Conservation (phyloP, 2,797 vertebrate species). For the Centroberyx gerrardi region DNA sequence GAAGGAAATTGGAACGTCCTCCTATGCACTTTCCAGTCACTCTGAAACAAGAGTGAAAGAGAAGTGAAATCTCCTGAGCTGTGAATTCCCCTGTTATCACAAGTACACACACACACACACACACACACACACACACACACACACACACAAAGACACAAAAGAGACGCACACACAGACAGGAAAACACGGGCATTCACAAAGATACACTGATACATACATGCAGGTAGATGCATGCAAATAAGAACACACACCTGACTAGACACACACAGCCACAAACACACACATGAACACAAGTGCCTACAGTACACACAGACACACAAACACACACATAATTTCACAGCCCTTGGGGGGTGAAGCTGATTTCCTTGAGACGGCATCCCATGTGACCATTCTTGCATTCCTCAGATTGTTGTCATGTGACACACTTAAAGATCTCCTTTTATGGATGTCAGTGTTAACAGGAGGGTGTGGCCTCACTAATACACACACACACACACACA, state of each 20-base stretch:
- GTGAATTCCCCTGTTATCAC: slow-evolving; percentile 65
- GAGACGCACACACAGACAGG: not conserved
- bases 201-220: not conserved
- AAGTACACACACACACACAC: slow-evolving; percentile 21
- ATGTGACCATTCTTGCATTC: slow-evolving; percentile 88
- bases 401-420: slow-evolving; percentile 89
- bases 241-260: slow-evolving; percentile 10
- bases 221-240: not conserved
- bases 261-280: not conserved
- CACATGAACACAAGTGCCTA: not conserved
- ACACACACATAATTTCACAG: slow-evolving; percentile 37
- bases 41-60: slow-evolving; percentile 70
- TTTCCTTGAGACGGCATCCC: slow-evolving; percentile 84
- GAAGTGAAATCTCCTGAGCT: slow-evolving; percentile 79
- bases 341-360: slow-evolving; percentile 78
- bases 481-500: slow-evolving; percentile 63
- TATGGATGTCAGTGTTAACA: slow-evolving; percentile 85
- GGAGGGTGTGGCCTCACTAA: slow-evolving; percentile 79
- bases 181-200: not conserved
- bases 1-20: slow-evolving; percentile 61
- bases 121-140: slow-evolving; percentile 13
- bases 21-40: slow-evolving; percentile 74
- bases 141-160: not conserved
- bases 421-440: slow-evolving; percentile 91
- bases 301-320: not conserved